Evolutionary conservation across 2,888 invertebrate genomes (phyloP).

Genomic region (Platypus cylindrus): DNA sequence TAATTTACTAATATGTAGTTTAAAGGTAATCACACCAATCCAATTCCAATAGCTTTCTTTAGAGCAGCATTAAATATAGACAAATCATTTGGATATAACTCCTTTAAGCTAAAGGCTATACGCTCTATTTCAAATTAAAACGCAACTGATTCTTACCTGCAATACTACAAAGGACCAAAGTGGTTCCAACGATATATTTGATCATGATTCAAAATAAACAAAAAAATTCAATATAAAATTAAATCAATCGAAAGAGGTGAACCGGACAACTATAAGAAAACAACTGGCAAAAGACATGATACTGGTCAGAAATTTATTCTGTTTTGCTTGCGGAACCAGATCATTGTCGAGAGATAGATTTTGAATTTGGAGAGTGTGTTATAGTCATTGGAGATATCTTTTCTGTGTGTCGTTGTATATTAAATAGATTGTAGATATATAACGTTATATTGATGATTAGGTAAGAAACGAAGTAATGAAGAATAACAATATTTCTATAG

Average conservation of each 20-base stretch:
- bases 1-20: too few species aligned
- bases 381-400: too few species aligned
- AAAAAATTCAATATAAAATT: conserved; percentile 2
- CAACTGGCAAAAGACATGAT: conserved; percentile 9
- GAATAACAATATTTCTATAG: too few species aligned
- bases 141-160: conserved; percentile 7
- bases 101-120: background rate
- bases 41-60: too few species aligned
- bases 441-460: too few species aligned
- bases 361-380: too few species aligned
- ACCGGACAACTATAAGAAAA: conserved; percentile 6
- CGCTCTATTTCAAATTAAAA: background rate
- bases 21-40: too few species aligned
- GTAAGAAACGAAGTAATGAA: too few species aligned
- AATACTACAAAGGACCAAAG: conserved; percentile 5
- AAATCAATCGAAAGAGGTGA: conserved; percentile 4
- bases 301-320: conserved; percentile 11
- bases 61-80: background rate
- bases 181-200: conserved; percentile 8
- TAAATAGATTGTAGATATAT: too few species aligned
- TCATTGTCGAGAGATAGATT: conserved; percentile 4
- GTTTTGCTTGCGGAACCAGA: conserved; percentile 11
- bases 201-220: conserved; percentile 7
- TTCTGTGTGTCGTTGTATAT: too few species aligned
- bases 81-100: background rate